phyloP scores from a whole-genome alignment of 2,113 vertebrate genomes.

The Colossoma macropomum region DNA sequence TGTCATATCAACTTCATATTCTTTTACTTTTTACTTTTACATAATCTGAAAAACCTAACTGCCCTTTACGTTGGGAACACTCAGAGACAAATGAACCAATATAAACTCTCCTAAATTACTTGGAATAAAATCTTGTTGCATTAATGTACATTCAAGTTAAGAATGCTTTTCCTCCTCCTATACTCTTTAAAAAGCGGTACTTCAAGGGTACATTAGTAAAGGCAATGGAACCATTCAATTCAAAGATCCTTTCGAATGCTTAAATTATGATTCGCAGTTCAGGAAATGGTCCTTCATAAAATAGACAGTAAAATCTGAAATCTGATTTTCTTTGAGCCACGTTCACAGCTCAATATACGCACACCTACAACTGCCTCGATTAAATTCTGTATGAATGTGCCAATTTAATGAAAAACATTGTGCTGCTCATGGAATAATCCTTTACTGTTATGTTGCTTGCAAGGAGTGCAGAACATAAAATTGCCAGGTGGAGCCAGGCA shows the following conservation, averaged over 20 bases:
- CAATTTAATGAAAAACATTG: too few species aligned
- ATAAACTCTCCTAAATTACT: not conserved
- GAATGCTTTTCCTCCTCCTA: not conserved
- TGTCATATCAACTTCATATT: not conserved
- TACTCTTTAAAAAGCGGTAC: too few species aligned
- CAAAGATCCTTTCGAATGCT: not conserved
- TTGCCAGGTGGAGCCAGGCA: too few species aligned
- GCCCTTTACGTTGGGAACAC: not conserved
- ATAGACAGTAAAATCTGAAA: not conserved
- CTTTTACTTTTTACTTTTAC: too few species aligned
- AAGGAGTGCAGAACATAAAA: too few species aligned
- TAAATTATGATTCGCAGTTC: too few species aligned
- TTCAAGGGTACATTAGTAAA: not conserved
- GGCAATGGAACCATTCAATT: not conserved
- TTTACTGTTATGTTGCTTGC: too few species aligned
- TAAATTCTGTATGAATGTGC: too few species aligned
- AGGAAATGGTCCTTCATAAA: not conserved
- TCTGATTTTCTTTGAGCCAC: not conserved
- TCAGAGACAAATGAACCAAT: not conserved
- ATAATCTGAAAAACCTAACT: not conserved
- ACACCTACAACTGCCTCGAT: not conserved
- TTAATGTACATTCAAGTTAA: not conserved
- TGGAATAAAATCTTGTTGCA: not conserved
- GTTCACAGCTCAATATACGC: not conserved
- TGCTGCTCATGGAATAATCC: too few species aligned